phyloP scores from a whole-genome alignment of 2,113 vertebrate species.

The Clarias macrocephalus region DNA sequence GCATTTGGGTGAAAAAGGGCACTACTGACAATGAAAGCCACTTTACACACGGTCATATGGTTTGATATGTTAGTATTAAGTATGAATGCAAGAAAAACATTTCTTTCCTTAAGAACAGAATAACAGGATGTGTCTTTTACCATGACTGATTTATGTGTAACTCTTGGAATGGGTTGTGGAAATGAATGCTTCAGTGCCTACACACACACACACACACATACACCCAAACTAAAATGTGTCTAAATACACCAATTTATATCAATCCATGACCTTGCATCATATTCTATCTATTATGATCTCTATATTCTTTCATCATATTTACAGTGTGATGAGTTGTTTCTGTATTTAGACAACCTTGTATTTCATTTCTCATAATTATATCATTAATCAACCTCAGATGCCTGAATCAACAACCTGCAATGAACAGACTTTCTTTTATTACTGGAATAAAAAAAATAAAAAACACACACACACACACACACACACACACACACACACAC shows the following conservation, averaged over 20 bases:
- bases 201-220: constrained; percentile 7
- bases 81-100: constrained; percentile 71
- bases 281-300: constrained; percentile 9
- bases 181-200: constrained; percentile 56
- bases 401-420: constrained; percentile 4
- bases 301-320: neutral
- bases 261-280: neutral
- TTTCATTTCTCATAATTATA: constrained; percentile 2
- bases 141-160: constrained; percentile 65
- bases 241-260: neutral
- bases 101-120: constrained; percentile 70
- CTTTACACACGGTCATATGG: constrained; percentile 61
- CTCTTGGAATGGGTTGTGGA: constrained; percentile 67
- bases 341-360: neutral
- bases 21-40: constrained; percentile 39
- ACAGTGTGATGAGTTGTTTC: neutral
- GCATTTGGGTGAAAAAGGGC: constrained; percentile 36
- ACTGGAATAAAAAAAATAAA: neutral
- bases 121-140: constrained; percentile 71
- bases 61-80: constrained; percentile 62
- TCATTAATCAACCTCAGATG: neutral
- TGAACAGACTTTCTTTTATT: neutral
- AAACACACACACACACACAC: no score
- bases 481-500: no score
- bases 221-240: neutral